These are phyloP conservation scores for Thecophora atra DNA, from an alignment of 2,888 invertebrate genomes.

Conservation along the genomic window DNA sequence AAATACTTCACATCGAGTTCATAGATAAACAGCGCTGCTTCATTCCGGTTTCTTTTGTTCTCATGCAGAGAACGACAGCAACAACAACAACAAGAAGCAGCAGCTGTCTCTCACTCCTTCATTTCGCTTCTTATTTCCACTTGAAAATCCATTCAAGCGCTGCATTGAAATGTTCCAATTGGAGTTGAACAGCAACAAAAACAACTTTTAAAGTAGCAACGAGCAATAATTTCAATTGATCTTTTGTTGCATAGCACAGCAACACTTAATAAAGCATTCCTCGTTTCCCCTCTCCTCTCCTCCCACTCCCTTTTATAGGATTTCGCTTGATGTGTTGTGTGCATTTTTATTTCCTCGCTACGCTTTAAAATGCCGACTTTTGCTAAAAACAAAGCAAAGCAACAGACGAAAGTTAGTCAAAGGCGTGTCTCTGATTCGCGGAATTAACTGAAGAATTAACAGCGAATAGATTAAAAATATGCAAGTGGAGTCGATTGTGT, in stretches of 20 bases:
- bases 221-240: slow-evolving; percentile 32
- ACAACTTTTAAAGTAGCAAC: slow-evolving; percentile 1
- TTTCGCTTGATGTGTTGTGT: neutral
- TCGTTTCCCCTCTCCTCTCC: slow-evolving; percentile 5
- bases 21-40: neutral
- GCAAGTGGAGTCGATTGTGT: too few species aligned
- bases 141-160: slow-evolving; percentile 24
- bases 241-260: slow-evolving; percentile 33
- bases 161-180: slow-evolving; percentile 30
- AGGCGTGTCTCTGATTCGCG: neutral
- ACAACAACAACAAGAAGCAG: slow-evolving; percentile 4
- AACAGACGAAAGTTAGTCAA: neutral
- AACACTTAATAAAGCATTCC: slow-evolving; percentile 14
- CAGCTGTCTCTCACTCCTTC: neutral
- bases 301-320: neutral
- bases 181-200: slow-evolving; percentile 16
- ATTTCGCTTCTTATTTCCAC: too few species aligned
- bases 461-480: neutral
- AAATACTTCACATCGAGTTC: slow-evolving; percentile 5
- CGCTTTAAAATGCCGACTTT: neutral
- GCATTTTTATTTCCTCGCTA: neutral
- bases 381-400: too few species aligned
- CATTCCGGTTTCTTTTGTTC: too few species aligned
- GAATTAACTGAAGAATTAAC: neutral
- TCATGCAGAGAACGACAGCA: neutral